phyloP scores from a whole-genome alignment of 2,888 invertebrate genomes.

The Temnothorax unifasciatus region DNA sequence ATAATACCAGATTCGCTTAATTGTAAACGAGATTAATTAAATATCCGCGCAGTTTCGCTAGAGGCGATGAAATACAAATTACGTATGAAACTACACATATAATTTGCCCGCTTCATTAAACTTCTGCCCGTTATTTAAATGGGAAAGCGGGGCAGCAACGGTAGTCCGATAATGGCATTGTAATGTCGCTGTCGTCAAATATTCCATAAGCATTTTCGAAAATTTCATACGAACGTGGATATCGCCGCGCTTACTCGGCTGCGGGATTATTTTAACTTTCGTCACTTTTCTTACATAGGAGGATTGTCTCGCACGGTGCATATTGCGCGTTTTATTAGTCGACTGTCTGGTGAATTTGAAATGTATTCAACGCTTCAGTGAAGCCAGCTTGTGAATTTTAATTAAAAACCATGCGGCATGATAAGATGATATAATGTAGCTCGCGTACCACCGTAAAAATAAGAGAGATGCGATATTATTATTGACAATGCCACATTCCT shows the following conservation, averaged over 20 bases:
- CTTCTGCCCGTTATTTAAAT: slow-evolving; percentile 11
- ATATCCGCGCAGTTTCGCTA: slow-evolving; percentile 7
- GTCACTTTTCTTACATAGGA: slow-evolving; percentile 14
- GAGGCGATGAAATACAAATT: slow-evolving; percentile 7
- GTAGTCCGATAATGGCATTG: slow-evolving; percentile 20
- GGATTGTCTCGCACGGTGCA: slow-evolving; percentile 22
- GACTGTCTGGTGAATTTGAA: slow-evolving; percentile 34
- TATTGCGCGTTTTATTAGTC: slow-evolving; percentile 38
- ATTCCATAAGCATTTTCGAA: slow-evolving; percentile 36
- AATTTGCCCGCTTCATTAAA: slow-evolving; percentile 43
- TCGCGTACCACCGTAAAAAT: slow-evolving; percentile 17
- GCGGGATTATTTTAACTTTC: slow-evolving; percentile 22
- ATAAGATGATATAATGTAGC: slow-evolving; percentile 24
- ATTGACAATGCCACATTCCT: slow-evolving; percentile 29
- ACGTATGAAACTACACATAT: not conserved
- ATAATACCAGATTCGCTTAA: slow-evolving; percentile 5
- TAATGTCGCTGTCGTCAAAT: slow-evolving; percentile 33
- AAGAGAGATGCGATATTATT: not conserved
- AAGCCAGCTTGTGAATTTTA: slow-evolving; percentile 35
- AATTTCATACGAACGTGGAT: slow-evolving; percentile 23
- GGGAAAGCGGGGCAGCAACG: not conserved
- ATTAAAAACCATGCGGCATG: slow-evolving; percentile 42
- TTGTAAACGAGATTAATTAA: slow-evolving; percentile 22
- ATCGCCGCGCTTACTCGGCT: not conserved
- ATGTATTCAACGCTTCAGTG: not conserved